Percentiles rank a stretch among this genome's conserved stretches.
Evolutionary conservation across 2,888 invertebrate species (phyloP).

Genomic region (Nebria salina): DNA sequence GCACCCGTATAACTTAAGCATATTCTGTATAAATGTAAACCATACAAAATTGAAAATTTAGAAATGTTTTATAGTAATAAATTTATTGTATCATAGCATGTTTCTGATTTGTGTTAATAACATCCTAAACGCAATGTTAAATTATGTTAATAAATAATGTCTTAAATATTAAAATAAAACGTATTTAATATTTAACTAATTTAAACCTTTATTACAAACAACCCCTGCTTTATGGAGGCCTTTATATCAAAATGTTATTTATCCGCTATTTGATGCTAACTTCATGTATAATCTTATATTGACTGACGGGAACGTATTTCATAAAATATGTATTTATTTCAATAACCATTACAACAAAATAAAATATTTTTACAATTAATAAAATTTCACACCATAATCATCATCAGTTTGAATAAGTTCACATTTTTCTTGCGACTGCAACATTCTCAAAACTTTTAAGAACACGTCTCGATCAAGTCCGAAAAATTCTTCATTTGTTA

Average conservation of each 20-base stretch:
- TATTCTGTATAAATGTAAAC: slow-evolving; percentile 28
- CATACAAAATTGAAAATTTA: slow-evolving; percentile 47
- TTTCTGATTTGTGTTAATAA: slow-evolving; percentile 34
- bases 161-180: neutral
- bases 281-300: too few species aligned
- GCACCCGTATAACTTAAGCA: slow-evolving; percentile 69
- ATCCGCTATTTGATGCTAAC: too few species aligned
- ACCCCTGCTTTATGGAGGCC: too few species aligned
- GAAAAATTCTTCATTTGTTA: slow-evolving; percentile 84
- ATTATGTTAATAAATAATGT: slow-evolving; percentile 26
- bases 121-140: slow-evolving; percentile 25
- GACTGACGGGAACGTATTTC: too few species aligned
- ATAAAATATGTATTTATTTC: too few species aligned
- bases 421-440: slow-evolving; percentile 85
- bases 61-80: slow-evolving; percentile 55
- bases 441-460: slow-evolving; percentile 76
- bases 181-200: neutral
- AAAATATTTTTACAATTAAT: slow-evolving; percentile 65
- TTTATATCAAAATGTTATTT: too few species aligned
- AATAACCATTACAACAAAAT: too few species aligned
- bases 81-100: slow-evolving; percentile 49
- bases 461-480: slow-evolving; percentile 85
- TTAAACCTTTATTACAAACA: neutral
- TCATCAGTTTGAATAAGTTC: slow-evolving; percentile 90
- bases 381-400: slow-evolving; percentile 95